Conservation (phyloP, 1,140 invertebrate species). For the Drosophila rhopaloa region DNA sequence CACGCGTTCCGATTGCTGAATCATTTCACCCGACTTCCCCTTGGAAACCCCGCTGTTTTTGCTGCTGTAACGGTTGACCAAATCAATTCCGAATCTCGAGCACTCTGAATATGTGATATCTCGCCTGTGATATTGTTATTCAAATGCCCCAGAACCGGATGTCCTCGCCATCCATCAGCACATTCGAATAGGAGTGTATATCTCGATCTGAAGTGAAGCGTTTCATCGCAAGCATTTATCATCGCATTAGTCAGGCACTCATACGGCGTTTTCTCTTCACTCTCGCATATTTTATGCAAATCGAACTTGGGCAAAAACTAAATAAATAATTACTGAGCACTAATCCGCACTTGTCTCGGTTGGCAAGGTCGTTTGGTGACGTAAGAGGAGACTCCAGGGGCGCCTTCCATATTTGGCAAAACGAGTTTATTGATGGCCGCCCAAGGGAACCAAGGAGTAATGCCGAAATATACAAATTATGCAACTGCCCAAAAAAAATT, state of each 20-base stretch:
- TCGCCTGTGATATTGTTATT: conserved; percentile 67
- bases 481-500: conserved; percentile 24
- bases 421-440: conserved; percentile 17
- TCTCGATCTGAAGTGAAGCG: conserved; percentile 55
- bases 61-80: conserved; percentile 76
- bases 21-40: conserved; percentile 36
- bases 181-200: background rate
- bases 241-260: conserved; percentile 73
- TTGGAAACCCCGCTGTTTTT: conserved; percentile 19
- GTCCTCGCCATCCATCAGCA: conserved; percentile 39
- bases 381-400: conserved; percentile 15
- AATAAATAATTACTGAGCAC: conserved; percentile 38
- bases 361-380: conserved; percentile 6
- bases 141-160: conserved; percentile 63
- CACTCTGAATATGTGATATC: conserved; percentile 30
- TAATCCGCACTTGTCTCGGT: conserved; percentile 32
- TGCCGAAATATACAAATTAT: conserved; percentile 30
- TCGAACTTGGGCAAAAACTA: conserved; percentile 12
- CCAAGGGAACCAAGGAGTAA: background rate
- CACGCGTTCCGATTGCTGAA: conserved; percentile 51
- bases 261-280: conserved; percentile 9
- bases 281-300: conserved; percentile 59
- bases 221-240: conserved; percentile 79
- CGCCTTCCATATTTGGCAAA: background rate
- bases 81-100: conserved; percentile 66